phyloP scores from a whole-genome alignment of 2,797 vertebrate genomes.

The Orestias chungarensis region DNA sequence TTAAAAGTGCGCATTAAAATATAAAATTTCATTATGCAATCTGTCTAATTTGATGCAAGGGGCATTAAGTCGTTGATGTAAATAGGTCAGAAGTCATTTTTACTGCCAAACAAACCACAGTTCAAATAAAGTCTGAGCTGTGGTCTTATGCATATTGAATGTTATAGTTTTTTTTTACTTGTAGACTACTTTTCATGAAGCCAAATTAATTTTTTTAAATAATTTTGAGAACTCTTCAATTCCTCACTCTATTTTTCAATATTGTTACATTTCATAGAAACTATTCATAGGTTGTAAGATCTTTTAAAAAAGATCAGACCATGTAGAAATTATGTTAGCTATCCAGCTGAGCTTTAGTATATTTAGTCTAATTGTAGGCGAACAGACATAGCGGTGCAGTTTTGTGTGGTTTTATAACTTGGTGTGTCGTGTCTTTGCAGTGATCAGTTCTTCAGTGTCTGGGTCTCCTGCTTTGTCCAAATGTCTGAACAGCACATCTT shows the following conservation, averaged over 20 bases:
- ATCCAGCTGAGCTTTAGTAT: not conserved
- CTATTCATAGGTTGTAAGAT: not conserved
- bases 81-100: no score
- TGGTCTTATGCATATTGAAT: not conserved
- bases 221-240: not conserved
- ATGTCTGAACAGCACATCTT: slow-evolving; percentile 84
- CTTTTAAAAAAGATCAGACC: not conserved
- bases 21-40: not conserved
- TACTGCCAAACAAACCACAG: no score
- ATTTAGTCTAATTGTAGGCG: not conserved
- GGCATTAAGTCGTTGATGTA: no score
- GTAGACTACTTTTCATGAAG: not conserved
- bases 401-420: not conserved
- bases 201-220: not conserved
- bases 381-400: not conserved
- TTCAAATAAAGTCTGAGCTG: no score
- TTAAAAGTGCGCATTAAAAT: not conserved
- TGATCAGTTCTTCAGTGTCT: slow-evolving; percentile 86
- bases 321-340: not conserved
- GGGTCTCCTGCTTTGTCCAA: slow-evolving; percentile 86
- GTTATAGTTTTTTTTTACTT: not conserved
- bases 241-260: not conserved
- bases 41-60: no score
- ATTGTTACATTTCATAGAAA: not conserved
- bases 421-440: slow-evolving; percentile 48